Evolutionary conservation across 2,113 vertebrate species (phyloP), one percentile per base, ranked within the genome.

Genomic region (Turdus rufiventris): DNA sequence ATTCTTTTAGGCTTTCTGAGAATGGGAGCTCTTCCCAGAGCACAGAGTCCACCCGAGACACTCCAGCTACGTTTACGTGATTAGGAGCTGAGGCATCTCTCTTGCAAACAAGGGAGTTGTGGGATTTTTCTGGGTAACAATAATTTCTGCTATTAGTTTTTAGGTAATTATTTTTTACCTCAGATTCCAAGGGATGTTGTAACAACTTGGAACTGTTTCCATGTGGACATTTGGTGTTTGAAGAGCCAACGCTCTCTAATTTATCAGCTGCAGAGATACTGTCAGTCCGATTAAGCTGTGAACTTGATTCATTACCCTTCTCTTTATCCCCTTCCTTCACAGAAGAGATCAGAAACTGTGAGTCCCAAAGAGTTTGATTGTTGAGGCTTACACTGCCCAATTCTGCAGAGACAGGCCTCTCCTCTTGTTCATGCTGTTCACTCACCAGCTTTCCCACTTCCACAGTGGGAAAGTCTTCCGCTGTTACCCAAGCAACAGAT

Each of bases 1-100:
- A 97, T 40, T 98, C 96, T 85, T 96, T 93, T 19, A 98, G 93
- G 85, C 98, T 98, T 96, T 98, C 98, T 21, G 98, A 98, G 65
- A 98, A 96, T 4, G 97, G 98, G 23, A 98, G 89, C 10, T 98
- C 98, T 87, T 98, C 97, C 98, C 98, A 98, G 73, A 96, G 61
- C 66, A 81, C 0, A 6, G 92, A 60, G 28, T 93, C 96, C 9
- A 33, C 47, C 79, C 77, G 91, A 85, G 91, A 93, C n/a, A 12
- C 56, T 84, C 18, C 50, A 75, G 63, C 57, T 92, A 31, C 40
- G 10, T 50, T 85, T 80, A 76, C 0, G 0, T 14, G 57, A 84
- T 82, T 57, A 67, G 77, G 45, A 62, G 81, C 61, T 28, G 75
- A 94, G 36, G 20, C 42, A 51, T 66, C 62, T 83, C 78, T 73